A percentile compares a stretch with the other conserved stretches of the same genome.
phyloP scores from a whole-genome alignment of 2,797 vertebrate genomes.

The Crenichthys baileyi region DNA sequence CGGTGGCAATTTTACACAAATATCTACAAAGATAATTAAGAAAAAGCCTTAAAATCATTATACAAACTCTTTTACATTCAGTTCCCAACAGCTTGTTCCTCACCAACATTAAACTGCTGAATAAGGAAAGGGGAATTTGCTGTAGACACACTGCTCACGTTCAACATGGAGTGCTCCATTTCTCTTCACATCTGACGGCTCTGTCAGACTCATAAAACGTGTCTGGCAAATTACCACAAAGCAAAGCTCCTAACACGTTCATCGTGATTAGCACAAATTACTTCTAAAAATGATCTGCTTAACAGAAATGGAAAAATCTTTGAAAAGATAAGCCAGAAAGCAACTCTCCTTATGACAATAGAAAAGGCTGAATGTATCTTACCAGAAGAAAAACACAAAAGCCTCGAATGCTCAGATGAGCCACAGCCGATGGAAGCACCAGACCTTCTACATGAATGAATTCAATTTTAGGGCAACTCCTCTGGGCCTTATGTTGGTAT shows the following conservation, averaged over 20 bases:
- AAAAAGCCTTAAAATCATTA: conserved; percentile 2
- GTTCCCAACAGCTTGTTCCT: conserved; percentile 23
- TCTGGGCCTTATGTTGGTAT: conserved; percentile 10
- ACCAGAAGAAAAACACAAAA: conserved; percentile 8
- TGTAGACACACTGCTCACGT: conserved; percentile 13
- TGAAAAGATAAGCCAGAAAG: conserved; percentile 31
- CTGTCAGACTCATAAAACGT: conserved; percentile 39
- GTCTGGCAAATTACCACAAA: conserved; percentile 16
- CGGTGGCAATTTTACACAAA: not conserved
- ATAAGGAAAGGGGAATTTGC: conserved; percentile 33
- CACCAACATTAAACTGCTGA: conserved; percentile 23
- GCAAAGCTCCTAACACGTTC: conserved; percentile 32
- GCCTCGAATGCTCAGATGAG: conserved; percentile 25
- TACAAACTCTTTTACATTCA: conserved; percentile 11
- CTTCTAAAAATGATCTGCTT: conserved; percentile 24
- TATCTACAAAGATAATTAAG: conserved; percentile 8
- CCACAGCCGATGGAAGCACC: conserved; percentile 17
- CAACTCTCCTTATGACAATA: conserved; percentile 6
- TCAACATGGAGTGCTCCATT: conserved; percentile 37
- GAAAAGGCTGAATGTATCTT: conserved; percentile 13
- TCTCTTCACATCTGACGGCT: conserved; percentile 41
- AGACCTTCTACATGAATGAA: conserved; percentile 15
- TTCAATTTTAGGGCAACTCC: conserved; percentile 32
- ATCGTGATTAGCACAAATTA: conserved; percentile 48
- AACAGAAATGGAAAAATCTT: conserved; percentile 23